Evolutionary conservation across 2,888 invertebrate species (phyloP), one percentile per base, ranked within the genome.

Genomic region (Meliscaeva auricollis): DNA sequence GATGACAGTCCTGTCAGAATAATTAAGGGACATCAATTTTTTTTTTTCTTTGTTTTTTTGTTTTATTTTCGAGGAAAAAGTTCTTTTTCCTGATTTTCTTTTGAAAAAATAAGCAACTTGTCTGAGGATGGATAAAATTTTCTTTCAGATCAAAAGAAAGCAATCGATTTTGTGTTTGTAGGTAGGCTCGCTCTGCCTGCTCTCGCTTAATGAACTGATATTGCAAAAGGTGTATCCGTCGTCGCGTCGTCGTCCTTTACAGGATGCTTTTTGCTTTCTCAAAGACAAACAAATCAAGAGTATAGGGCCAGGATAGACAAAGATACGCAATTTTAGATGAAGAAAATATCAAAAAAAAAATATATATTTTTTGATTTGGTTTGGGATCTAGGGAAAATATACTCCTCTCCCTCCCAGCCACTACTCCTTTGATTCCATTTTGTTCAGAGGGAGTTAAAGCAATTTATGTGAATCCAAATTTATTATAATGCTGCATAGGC

Each of bases 331-430:
- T 64, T 44, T 82, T 46, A 62, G 74, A 79, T 74, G 30, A 20
- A n/a, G 38, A 38, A 38, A 38, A 13, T 8, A 35, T 8, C 6
- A 20, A 3, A n/a, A 62, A 46, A 13, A 32, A 74, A 62, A 48
- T 52, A 50, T 5, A 44, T 44, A 38, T 50, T 74, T 64, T 82
- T 60, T 78, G 79, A 83, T 83, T 83, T 83, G 69, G 54, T 83
- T 30, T 56, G 79, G 83, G 83, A 84, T 50, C 41, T 46, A 32
- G 79, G 83, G 83, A 82, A 20, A 66, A 30, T 46, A 11, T 35
- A 15, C 35, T 56, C 26, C 3, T 46, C 2, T 13, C 8, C n/a
- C n/a, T n/a, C 8, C n/a, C 8, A 1, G 0, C 9, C 30, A 0
- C 38, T 3, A 5, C 4, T 3, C 11, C 35, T 72, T 35, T 58